Evolutionary conservation across 2,113 vertebrate species (phyloP), one percentile per base, ranked within the genome.

Genomic region (Oenanthe oenanthe): DNA sequence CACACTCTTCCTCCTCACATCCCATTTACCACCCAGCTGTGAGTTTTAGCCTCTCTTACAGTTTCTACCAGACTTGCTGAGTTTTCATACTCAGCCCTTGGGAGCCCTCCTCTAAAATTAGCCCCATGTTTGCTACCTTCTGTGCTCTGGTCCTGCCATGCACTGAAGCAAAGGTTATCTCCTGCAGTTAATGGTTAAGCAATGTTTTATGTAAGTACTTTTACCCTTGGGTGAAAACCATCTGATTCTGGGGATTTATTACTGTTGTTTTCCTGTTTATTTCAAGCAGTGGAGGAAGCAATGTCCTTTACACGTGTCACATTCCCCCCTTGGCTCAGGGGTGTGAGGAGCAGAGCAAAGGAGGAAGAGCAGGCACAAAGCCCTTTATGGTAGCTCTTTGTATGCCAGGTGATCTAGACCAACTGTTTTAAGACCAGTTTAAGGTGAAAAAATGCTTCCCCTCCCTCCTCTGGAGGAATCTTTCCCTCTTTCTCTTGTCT

Each of bases 171-270:
- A 94, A 97, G 92, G 90, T 94, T 95, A 90, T 73, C 88, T 42
- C 3, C 82, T 83, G 79, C n/a, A 67, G 85, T 96, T 96, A 94
- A 95, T 94, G 54, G 88, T 96, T 97, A 93, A 94, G 79, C 94
- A 79, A 47, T 65, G 53, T 50, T 80, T 92, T 38, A 40, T 54
- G 51, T 24, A 68, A 70, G 83, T 80, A 54, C 85, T 94, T 95
- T 93, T 88, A 85, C 85, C 92, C 95, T 83, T 80, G 82, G 50
- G 78, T 79, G 85, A 95, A 74, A 50, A 84, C 56, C 42, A 21
- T n/a, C 93, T 66, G 66, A 90, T 80, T 34, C 82, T 42, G 29
- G 29, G 73, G 67, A 73, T 82, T 85, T 89, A 65, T 89, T 57
- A 17, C 58, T 65, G n/a, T 34, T 94, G 51, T 32, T 88, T 81